Base-by-base conservation (phyloP, 1,140 invertebrate species). In the Drosophila prosaltans region DNA sequence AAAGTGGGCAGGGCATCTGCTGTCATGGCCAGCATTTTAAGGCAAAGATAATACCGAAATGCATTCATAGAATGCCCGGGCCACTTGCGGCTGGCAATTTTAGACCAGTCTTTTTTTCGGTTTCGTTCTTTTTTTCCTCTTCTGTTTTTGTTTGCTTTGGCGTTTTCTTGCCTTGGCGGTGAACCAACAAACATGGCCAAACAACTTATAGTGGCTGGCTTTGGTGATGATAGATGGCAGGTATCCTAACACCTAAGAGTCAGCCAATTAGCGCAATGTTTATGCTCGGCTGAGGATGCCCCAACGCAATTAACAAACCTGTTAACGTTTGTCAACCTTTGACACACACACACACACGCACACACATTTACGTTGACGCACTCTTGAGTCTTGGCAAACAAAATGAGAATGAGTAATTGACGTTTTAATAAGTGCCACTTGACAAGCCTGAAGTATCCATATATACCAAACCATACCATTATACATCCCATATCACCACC, bases 381-480 rank as follows among this genome's bases (percentile, higher is more conserved):
- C 72, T 39, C 68, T 76, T 43, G 63, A 81, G 73, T 51, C 55
- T 36, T 39, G 45, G 48, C 55, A 77, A 68, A 77, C 81, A 77
- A 77, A 75, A 76, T 69, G 66, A 58, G 73, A 76, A 71, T 85
- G 81, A 77, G 73, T 81, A 81, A 74, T 73, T 84, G 73, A 84
- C 81, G 79, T 80, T 84, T 84, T 84, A 85, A 84, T 84, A 85
- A 84, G 81, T 77, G 66, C 10, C 54, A 74, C 78, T 77, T 69
- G 77, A 65, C 77, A 65, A 40, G 59, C 43, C 65, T 61, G 64
- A 78, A 68, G 45, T 24, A 54, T 36, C 77, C 57, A 21, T 26
- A 51, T 24, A 36, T 6, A 36, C 32, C 32, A 36, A 36, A 36
- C 32, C 32, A 36, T 51, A 26, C 45, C 24, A 26, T 21, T 2